phyloP scores from a whole-genome alignment of 2,113 vertebrate genomes.

The Melozone crissalis region DNA sequence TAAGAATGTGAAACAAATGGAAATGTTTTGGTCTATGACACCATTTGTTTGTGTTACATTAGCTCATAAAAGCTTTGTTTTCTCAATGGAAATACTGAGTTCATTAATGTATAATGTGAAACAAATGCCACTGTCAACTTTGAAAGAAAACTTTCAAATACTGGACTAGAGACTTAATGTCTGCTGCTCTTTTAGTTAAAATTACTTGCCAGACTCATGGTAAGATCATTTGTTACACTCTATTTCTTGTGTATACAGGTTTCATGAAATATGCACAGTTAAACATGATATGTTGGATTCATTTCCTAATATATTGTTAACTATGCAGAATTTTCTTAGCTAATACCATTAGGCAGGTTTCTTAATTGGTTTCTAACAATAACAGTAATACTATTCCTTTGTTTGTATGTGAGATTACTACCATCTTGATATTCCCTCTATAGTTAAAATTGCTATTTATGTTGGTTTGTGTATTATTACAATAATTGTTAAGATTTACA shows the following conservation, averaged over 20 bases:
- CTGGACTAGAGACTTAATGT: background rate
- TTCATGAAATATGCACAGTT: background rate
- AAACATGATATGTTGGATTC: background rate
- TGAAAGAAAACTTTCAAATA: conserved; percentile 17
- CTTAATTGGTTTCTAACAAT: conserved; percentile 17
- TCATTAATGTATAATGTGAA: conserved; percentile 25
- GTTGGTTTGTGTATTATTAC: background rate
- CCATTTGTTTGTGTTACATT: conserved; percentile 4
- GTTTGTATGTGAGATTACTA: background rate
- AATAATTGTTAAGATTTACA: background rate
- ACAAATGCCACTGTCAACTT: conserved; percentile 24
- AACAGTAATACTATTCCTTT: background rate
- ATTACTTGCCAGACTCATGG: background rate
- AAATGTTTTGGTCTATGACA: background rate
- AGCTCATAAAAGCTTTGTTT: conserved; percentile 24
- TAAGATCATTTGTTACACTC: background rate
- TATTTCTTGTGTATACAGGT: background rate
- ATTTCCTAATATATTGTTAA: background rate
- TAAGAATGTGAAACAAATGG: background rate
- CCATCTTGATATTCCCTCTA: background rate
- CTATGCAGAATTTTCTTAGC: background rate
- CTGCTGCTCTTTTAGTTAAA: background rate
- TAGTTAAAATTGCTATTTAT: background rate
- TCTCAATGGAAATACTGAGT: conserved; percentile 7
- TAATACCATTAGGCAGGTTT: background rate